Base-by-base conservation (phyloP, 2,113 vertebrate genomes). In the Sylvietta virens region DNA sequence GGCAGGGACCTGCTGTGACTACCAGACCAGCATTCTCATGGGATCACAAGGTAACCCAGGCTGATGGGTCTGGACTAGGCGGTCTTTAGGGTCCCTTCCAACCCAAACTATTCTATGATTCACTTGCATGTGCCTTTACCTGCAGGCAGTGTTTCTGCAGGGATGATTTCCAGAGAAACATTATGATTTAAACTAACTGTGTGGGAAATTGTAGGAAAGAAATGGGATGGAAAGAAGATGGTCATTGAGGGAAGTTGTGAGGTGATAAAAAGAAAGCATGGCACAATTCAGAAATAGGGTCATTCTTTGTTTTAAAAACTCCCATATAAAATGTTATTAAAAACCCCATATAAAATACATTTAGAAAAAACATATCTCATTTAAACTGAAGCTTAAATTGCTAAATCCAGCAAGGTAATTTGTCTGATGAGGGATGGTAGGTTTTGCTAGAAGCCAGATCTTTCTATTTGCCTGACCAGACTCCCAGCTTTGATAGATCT, bases 401-500 rank as follows among this genome's bases (percentile, higher is more conserved):
- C 5, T 50, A 44, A 53, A 70, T 44, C 40, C 70, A 50, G 12
- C 0, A 6, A 80, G 21, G 26, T 48, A 13, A 88, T 45, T n/a
- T 48, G 6, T 35, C 30, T 72, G 53, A 61, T 1, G 13, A 76
- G 67, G 15, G 22, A 28, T 6, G 26, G 45, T 50, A 73, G n/a
- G 39, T 45, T 86, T 73, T 78, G 30, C 42, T 39, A 51, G 47
- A 30, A 62, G 44, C 7, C 51, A 66, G 45, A 30, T 47, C 20
- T 73, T 91, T 64, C 12, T 30, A 5, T 79, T 91, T 76, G 20
- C n/a, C 14, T 92, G 66, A 14, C 31, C 28, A 4, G 20, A 7
- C 22, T 65, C 39, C 58, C 2, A 0, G 6, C 20, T n/a, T 0
- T 2, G 39, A 16, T 42, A 42, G 56, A 74, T 47, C n/a, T 2